phyloP scores from a whole-genome alignment of 2,797 vertebrate genomes.

The Pseudotriccus pelzelni region DNA sequence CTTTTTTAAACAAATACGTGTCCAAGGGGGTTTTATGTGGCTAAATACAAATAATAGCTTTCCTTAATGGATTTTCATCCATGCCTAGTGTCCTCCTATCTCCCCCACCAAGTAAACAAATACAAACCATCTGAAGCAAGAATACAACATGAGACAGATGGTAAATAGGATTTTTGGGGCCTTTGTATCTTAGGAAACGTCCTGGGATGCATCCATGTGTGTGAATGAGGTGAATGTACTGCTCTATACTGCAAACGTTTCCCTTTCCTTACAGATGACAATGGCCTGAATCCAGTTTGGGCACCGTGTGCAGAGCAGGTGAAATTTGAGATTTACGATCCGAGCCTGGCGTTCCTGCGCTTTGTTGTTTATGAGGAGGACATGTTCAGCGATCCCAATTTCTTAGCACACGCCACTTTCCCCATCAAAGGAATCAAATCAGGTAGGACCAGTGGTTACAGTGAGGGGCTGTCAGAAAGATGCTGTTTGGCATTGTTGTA shows the following conservation, averaged over 20 bases:
- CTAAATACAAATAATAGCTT: background rate
- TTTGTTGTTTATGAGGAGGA: constrained; percentile 97
- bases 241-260: constrained; percentile 7
- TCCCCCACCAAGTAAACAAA: background rate
- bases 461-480: background rate
- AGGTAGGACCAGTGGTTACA: constrained; percentile 74
- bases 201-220: background rate
- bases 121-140: background rate
- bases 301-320: constrained; percentile 80
- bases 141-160: background rate
- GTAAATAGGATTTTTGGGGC: constrained; percentile 17
- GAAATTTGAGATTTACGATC: constrained; percentile 87
- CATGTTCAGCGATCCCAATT: constrained; percentile 98
- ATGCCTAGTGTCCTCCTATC: background rate
- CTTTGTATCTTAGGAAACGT: background rate
- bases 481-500: background rate
- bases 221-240: background rate
- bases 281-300: constrained; percentile 95
- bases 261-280: constrained; percentile 84
- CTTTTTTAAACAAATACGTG: background rate
- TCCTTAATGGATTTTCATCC: background rate
- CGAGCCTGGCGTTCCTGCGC: constrained; percentile 90
- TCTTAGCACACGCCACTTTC: constrained; percentile 93
- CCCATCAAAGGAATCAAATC: constrained; percentile 92
- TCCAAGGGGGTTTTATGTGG: background rate